These are phyloP conservation scores for Trinorchestia longiramus DNA, from an alignment of 1,140 invertebrate genomes.

Conservation along the genomic window DNA sequence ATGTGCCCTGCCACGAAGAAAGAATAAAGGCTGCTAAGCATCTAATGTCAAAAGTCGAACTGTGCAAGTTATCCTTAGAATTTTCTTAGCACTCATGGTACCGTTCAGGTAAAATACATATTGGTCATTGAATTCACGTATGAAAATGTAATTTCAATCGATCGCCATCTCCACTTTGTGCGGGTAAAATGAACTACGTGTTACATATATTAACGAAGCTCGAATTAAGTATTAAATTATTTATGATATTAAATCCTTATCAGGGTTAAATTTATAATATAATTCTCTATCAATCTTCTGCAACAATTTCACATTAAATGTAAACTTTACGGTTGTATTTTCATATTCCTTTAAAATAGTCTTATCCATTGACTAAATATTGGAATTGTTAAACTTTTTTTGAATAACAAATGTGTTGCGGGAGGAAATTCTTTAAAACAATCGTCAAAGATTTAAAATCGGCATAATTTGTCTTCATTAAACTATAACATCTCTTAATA, in stretches of 20 bases:
- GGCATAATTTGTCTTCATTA: not conserved
- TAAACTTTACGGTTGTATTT: not conserved
- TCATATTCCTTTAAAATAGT: not conserved
- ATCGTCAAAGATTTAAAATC: not conserved
- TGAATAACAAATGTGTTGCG: not conserved
- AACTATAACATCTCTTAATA: no score
- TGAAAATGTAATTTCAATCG: not conserved
- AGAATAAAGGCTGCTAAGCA: not conserved
- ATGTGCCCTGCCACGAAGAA: not conserved
- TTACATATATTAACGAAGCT: not conserved
- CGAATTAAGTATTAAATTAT: not conserved
- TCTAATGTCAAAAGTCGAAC: not conserved
- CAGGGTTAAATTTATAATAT: not conserved
- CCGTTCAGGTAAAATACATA: not conserved
- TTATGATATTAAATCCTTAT: not conserved
- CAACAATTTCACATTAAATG: not conserved
- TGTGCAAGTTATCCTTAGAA: not conserved
- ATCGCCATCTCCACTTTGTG: not conserved
- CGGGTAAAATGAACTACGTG: not conserved
- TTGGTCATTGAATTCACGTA: not conserved
- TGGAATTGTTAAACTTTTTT: no score
- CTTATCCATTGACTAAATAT: no score
- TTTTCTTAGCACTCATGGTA: not conserved
- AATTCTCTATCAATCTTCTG: not conserved
- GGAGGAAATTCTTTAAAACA: not conserved